These are phyloP conservation scores for Rhysida immarginata DNA, from an alignment of 1,140 invertebrate genomes.

Conservation along the genomic window DNA sequence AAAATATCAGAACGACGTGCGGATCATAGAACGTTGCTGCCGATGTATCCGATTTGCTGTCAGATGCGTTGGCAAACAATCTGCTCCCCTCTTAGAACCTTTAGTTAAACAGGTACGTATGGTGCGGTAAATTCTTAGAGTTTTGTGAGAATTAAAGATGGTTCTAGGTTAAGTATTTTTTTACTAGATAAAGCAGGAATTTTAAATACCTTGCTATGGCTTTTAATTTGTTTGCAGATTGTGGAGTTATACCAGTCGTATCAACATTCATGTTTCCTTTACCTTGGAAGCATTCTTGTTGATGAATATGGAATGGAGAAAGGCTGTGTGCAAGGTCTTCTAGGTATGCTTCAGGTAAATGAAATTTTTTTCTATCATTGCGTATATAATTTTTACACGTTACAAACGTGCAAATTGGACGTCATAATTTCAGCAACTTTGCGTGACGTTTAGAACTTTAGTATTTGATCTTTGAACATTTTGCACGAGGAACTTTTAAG, in stretches of 20 bases:
- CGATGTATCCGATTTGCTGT: constrained; percentile 77
- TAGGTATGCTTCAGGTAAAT: constrained; percentile 57
- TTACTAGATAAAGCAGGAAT: too few species aligned
- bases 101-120: constrained; percentile 60
- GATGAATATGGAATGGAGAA: constrained; percentile 72
- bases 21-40: constrained; percentile 83
- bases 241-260: constrained; percentile 62
- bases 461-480: too few species aligned
- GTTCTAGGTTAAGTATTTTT: too few species aligned
- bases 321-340: constrained; percentile 51
- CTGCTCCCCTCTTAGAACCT: constrained; percentile 54
- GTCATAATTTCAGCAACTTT: too few species aligned
- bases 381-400: too few species aligned
- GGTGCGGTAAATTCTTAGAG: too few species aligned
- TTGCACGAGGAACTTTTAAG: too few species aligned
- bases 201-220: too few species aligned
- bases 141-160: too few species aligned
- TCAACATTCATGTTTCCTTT: constrained; percentile 87
- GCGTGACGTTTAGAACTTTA: too few species aligned
- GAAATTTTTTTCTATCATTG: too few species aligned
- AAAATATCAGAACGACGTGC: constrained; percentile 61
- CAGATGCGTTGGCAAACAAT: constrained; percentile 65
- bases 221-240: constrained; percentile 40
- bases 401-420: too few species aligned
- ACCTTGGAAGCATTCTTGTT: constrained; percentile 85